Percentiles rank a stretch among this genome's conserved stretches.
Conservation (phyloP, 1,140 invertebrate species). For the Bombus soroeensis region DNA sequence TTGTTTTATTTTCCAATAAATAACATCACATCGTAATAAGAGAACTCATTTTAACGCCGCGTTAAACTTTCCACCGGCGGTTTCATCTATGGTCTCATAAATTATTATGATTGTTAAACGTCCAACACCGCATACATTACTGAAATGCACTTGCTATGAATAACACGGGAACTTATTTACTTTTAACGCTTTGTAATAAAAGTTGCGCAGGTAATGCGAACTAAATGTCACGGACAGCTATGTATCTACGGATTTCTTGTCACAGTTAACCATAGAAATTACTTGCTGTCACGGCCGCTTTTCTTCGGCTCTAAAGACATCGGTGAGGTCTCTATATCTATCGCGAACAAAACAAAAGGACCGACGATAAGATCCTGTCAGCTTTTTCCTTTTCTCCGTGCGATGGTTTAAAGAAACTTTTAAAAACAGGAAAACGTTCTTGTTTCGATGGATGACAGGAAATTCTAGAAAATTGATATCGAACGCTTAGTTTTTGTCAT, state of each 20-base stretch:
- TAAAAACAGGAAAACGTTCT: too few relatives aligned
- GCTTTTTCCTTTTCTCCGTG: background rate
- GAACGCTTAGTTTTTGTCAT: too few relatives aligned
- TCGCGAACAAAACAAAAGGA: background rate
- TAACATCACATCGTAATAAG: conserved; percentile 3
- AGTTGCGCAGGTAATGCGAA: background rate
- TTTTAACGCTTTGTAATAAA: conserved; percentile 21
- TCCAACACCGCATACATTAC: too few relatives aligned
- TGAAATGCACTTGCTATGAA: conserved; percentile 9
- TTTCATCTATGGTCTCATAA: conserved; percentile 13
- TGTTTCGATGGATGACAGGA: too few relatives aligned
- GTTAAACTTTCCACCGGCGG: background rate
- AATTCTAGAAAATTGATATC: too few relatives aligned
- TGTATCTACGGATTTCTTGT: background rate
- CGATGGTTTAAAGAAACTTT: background rate
- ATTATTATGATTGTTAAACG: conserved; percentile 9
- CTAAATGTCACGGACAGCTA: too few relatives aligned
- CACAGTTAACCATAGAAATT: conserved; percentile 1
- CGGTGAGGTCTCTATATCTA: background rate
- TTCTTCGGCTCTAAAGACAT: background rate
- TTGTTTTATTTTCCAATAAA: conserved; percentile 18
- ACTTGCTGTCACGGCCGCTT: too few relatives aligned
- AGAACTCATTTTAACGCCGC: conserved; percentile 12
- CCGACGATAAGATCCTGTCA: background rate
- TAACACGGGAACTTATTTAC: conserved; percentile 21